A percentile compares a stretch with the other conserved stretches of the same genome.
Conservation (phyloP, 2,113 vertebrate species). For the Oryzias curvinotus region DNA sequence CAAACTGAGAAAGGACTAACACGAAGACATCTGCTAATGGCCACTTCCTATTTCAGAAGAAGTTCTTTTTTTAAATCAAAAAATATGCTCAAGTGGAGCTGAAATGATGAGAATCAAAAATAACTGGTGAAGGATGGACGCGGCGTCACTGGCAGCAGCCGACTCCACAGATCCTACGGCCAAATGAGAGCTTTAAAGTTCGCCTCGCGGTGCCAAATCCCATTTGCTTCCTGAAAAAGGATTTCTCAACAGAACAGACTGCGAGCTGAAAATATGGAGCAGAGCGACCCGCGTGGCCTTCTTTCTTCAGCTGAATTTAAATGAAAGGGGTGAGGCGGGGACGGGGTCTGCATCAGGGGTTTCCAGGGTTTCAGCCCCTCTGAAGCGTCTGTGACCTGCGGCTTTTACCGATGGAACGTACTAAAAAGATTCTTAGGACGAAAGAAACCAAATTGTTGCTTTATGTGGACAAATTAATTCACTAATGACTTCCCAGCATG, state of each 20-base stretch:
- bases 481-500: too few species aligned
- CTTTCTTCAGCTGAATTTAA: conserved; percentile 19
- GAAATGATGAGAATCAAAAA: conserved; percentile 62
- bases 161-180: conserved; percentile 46
- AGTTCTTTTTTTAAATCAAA: conserved; percentile 39
- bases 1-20: conserved; percentile 69
- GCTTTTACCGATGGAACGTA: too few species aligned
- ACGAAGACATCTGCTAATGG: conserved; percentile 67
- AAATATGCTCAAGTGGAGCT: conserved; percentile 57
- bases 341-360: not conserved
- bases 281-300: conserved; percentile 42
- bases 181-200: conserved; percentile 54
- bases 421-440: too few species aligned
- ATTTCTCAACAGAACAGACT: conserved; percentile 58
- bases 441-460: too few species aligned
- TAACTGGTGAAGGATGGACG: conserved; percentile 57
- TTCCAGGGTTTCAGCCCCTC: too few species aligned
- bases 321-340: conserved; percentile 2
- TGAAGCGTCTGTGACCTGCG: too few species aligned
- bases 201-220: conserved; percentile 57
- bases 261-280: conserved; percentile 57
- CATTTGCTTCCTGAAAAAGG: conserved; percentile 51
- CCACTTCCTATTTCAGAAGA: conserved; percentile 49
- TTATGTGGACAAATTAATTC: too few species aligned
- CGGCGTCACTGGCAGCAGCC: conserved; percentile 64